Evolutionary conservation across 2,888 invertebrate species (phyloP), one percentile per base, ranked within the genome.

Genomic region (Invenusta paracnida): DNA sequence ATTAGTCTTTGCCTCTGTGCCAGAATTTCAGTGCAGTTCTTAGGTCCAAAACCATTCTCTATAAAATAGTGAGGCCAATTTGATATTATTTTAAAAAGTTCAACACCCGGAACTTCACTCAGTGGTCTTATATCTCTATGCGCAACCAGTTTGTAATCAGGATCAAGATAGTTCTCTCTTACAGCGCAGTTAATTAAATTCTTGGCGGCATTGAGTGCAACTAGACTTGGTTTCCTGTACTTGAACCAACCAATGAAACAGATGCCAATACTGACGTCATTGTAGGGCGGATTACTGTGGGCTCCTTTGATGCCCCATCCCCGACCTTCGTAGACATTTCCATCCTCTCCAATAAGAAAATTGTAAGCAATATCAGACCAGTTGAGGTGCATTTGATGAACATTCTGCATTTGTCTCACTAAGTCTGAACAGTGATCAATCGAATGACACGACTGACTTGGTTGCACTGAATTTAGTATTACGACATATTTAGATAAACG

Each of bases 241-340:
- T 84, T 84, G 29, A 84, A 84, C 73, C 67, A 84, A 0, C 84
- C 84, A 28, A 84, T 84, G 29, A 28, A 84, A 13, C 67, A 66
- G 0, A 84, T 84, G 2, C 84, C 30, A 23, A 84, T 67, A 2
- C 29, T 84, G 29, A 67, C 25, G 1, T 81, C 28, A 29, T 67
- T 84, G 23, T 81, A 67, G 0, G 1, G 0, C 23, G 2, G 17
- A 13, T 23, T 2, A 73, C 73, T 73, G 23, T 73, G 73, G 27
- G 73, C 17, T 23, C 73, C 73, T 73, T 73, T 13, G 27, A 73
- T 2, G 2, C 23, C 2, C 73, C 73, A 73, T 13, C 73, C 73
- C 17, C 73, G 73, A 5, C 73, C 73, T 73, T 73, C 73, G 27
- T 73, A 73, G 23, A 73, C 73, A 5, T 23, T 5, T 73, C 73